Conservation (phyloP, 2,797 vertebrate species). For the Phataginus tetradactyla region DNA sequence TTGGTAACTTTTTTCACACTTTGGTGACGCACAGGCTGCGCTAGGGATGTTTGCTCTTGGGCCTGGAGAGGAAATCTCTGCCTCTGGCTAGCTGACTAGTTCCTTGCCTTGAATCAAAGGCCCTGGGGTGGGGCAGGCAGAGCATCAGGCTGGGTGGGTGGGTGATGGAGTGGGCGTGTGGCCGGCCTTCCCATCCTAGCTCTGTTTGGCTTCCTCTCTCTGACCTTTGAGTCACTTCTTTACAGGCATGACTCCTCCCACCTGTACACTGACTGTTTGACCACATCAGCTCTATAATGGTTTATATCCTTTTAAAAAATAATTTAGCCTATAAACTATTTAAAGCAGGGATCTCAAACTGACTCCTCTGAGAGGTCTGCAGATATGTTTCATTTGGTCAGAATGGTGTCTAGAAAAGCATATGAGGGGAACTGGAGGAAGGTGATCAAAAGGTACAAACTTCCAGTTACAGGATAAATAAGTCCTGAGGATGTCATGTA, state of each 20-base stretch:
- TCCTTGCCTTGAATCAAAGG: constrained; percentile 31
- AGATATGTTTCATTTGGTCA: background rate
- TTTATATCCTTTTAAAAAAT: constrained; percentile 11
- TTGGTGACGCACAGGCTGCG: background rate
- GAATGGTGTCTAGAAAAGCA: background rate
- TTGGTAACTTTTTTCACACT: constrained; percentile 33
- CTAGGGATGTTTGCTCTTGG: constrained; percentile 50
- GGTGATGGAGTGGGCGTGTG: accelerated
- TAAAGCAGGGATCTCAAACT: background rate
- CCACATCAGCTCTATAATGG: background rate
- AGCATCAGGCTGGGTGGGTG: background rate
- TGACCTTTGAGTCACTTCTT: constrained; percentile 59
- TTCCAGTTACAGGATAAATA: background rate
- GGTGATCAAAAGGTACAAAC: background rate
- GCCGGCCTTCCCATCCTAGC: background rate
- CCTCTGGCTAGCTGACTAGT: background rate
- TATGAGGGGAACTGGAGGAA: background rate
- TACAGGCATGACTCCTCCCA: background rate
- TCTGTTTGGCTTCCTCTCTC: background rate
- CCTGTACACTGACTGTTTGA: background rate
- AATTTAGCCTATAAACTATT: constrained; percentile 9
- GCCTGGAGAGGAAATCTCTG: constrained; percentile 61
- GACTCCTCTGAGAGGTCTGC: background rate
- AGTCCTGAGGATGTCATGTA: background rate
- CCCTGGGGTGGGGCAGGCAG: background rate